A percentile compares a stretch with the other conserved stretches of the same genome.
phyloP scores from a whole-genome alignment of 2,888 invertebrate species.

The Aphidius colemani region DNA sequence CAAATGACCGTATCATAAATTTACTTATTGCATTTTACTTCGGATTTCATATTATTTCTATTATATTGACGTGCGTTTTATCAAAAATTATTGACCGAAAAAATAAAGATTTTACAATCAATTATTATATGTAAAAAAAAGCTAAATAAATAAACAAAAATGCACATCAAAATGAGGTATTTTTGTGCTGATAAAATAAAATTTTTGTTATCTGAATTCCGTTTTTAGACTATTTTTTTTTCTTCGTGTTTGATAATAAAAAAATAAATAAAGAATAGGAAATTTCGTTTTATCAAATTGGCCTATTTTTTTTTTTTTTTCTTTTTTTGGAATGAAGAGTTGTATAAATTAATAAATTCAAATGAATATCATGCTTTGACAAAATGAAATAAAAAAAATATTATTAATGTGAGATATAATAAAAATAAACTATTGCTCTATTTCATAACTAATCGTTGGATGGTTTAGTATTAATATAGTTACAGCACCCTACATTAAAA shows the following conservation, averaged over 20 bases:
- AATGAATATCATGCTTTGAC: constrained; percentile 11
- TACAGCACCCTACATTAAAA: constrained; percentile 14
- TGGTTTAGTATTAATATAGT: constrained; percentile 24
- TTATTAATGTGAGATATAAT: not conserved
- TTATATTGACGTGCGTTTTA: not conserved
- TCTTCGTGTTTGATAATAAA: not conserved
- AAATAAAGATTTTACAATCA: not conserved
- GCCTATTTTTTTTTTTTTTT: constrained; percentile 26
- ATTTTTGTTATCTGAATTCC: too few species aligned
- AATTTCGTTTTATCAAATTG: constrained; percentile 12
- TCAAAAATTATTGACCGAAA: not conserved
- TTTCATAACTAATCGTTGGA: constrained; percentile 27
- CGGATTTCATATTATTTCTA: not conserved
- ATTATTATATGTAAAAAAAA: not conserved
- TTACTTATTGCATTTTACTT: constrained; percentile 37
- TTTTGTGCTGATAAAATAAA: too few species aligned
- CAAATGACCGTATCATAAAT: constrained; percentile 33
- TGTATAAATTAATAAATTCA: constrained; percentile 9
- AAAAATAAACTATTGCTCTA: not conserved
- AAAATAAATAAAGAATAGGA: constrained; percentile 12
- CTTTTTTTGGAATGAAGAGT: constrained; percentile 36
- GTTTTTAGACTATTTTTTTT: not conserved
- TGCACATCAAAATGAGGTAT: too few species aligned
- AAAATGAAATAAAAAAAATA: constrained; percentile 8
- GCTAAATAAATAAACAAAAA: constrained; percentile 8